Percentiles rank a stretch among this genome's conserved stretches.
Evolutionary conservation across 37 sponge, comb jelly and placozoan genomes (phyloP).

Genomic region (Bolinopsis microptera): DNA sequence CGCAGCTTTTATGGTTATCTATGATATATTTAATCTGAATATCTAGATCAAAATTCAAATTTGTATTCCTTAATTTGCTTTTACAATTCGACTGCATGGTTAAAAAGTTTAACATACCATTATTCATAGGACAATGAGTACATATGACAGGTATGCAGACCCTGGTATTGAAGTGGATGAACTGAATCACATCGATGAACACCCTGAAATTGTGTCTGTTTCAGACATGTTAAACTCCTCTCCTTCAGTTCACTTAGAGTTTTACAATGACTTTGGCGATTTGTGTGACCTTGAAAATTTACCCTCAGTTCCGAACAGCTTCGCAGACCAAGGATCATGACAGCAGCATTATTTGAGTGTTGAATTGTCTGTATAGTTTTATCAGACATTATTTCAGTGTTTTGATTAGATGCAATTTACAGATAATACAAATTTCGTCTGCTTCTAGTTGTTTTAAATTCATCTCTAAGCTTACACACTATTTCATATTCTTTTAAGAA

Average conservation of each 20-base stretch:
- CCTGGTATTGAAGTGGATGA: slow-evolving; percentile 37
- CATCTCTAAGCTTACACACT: not conserved
- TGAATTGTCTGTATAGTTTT: too few species aligned
- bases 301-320: not conserved
- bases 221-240: slow-evolving; percentile 34
- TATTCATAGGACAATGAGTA: slow-evolving; percentile 29
- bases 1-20: too few species aligned
- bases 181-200: not conserved
- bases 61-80: too few species aligned
- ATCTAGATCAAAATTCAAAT: too few species aligned
- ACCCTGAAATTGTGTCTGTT: slow-evolving; percentile 6
- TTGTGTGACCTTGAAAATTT: slow-evolving; percentile 34
- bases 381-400: too few species aligned
- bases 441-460: too few species aligned
- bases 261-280: slow-evolving; percentile 33
- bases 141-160: slow-evolving; percentile 32
- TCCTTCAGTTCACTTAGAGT: slow-evolving; percentile 38
- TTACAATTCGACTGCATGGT: too few species aligned
- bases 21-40: too few species aligned
- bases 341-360: not conserved
- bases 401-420: too few species aligned
- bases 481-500: not conserved
- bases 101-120: not conserved
- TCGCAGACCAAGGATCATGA: not conserved
- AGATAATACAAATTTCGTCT: too few species aligned